These are phyloP conservation scores for Mesitornis unicolor DNA, from an alignment of 2,113 vertebrate genomes.

Conservation along the genomic window DNA sequence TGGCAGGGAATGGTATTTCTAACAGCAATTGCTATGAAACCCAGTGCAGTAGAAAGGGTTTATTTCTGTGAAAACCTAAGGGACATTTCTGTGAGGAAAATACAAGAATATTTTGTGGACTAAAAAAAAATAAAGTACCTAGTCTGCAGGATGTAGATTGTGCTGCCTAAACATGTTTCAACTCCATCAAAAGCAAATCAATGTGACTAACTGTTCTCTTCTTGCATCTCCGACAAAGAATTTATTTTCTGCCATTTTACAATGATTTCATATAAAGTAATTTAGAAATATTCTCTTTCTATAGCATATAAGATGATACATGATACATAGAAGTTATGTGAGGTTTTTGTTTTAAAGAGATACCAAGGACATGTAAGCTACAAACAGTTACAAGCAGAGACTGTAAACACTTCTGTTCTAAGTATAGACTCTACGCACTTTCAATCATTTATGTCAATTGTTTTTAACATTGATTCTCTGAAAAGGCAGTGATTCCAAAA, in stretches of 20 bases:
- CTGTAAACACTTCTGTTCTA: not conserved
- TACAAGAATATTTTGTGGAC: slow-evolving; percentile 12
- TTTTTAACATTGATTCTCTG: not conserved
- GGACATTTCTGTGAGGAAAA: not conserved
- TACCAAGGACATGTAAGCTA: not conserved
- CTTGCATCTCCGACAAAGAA: slow-evolving; percentile 20
- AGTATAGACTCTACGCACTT: not conserved
- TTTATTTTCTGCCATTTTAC: slow-evolving; percentile 42
- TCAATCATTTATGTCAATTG: not conserved
- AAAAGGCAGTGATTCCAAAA: not conserved
- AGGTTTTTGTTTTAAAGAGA: not conserved
- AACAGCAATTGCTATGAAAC: not conserved
- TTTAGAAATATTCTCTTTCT: not conserved
- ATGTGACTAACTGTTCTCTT: slow-evolving; percentile 2
- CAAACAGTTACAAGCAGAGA: not conserved
- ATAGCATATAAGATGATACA: not conserved
- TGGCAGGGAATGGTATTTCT: not conserved
- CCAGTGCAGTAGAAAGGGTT: not conserved
- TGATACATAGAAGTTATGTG: not conserved
- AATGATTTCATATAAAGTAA: slow-evolving; percentile 5
- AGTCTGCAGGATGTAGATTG: slow-evolving; percentile 19
- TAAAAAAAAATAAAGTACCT: not conserved
- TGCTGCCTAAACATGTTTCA: slow-evolving; percentile 33
- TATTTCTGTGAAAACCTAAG: not conserved
- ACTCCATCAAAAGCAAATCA: slow-evolving; percentile 39